These are phyloP conservation scores for Galerucella calmariensis DNA, from an alignment of 2,888 invertebrate genomes.

Conservation along the genomic window DNA sequence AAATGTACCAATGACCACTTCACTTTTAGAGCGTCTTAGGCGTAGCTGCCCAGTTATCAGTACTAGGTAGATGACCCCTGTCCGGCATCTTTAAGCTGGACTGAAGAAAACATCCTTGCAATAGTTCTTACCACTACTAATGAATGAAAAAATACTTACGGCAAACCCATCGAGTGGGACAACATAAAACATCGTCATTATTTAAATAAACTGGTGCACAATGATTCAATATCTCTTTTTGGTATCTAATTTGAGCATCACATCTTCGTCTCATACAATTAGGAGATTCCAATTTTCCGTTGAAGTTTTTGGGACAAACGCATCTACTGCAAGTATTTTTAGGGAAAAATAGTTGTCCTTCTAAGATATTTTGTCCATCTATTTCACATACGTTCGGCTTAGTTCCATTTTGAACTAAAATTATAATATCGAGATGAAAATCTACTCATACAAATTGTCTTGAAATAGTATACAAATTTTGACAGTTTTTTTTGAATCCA, in stretches of 20 bases:
- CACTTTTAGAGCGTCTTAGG: no score
- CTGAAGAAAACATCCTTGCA: no score
- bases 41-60: no score
- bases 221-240: slow-evolving; percentile 24
- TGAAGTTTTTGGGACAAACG: slow-evolving; percentile 30
- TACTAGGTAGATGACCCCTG: no score
- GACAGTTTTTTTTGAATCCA: no score
- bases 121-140: no score
- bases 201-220: slow-evolving; percentile 33
- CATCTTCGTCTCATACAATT: slow-evolving; percentile 28
- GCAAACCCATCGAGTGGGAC: slow-evolving; percentile 40
- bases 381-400: slow-evolving; percentile 20
- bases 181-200: slow-evolving; percentile 30
- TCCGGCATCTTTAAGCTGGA: no score
- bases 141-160: slow-evolving; percentile 36
- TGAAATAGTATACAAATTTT: no score
- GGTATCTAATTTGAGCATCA: slow-evolving; percentile 21
- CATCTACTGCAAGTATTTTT: slow-evolving; percentile 29
- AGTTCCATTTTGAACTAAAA: slow-evolving; percentile 15
- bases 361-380: slow-evolving; percentile 1
- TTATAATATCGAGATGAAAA: background rate
- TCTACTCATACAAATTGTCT: no score
- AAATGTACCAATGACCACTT: no score
- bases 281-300: slow-evolving; percentile 32
- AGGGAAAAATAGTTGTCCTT: slow-evolving; percentile 27